These are phyloP conservation scores for Homalodisca vitripennis DNA, from an alignment of 1,140 invertebrate species.

Conservation along the genomic window DNA sequence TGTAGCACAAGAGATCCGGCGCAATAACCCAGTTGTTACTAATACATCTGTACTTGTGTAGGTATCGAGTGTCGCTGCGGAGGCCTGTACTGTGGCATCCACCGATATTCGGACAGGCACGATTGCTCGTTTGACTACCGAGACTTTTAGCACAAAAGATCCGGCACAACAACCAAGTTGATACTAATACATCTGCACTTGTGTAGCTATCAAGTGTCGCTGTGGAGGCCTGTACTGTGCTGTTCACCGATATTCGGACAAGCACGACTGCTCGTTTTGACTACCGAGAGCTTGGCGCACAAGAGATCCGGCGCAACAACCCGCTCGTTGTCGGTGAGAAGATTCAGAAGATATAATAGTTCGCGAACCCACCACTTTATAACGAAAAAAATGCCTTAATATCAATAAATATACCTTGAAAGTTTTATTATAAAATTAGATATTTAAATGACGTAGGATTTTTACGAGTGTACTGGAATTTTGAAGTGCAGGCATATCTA, in stretches of 20 bases:
- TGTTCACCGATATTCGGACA: constrained; percentile 98
- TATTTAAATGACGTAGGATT: constrained; percentile 29
- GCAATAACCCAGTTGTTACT: constrained; percentile 99
- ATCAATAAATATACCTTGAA: constrained; percentile 28
- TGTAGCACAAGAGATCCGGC: constrained; percentile 97
- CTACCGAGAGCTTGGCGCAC: constrained; percentile 97
- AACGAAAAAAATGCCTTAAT: constrained; percentile 1
- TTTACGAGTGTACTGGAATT: constrained; percentile 29
- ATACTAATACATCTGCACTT: neutral
- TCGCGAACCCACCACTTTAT: neutral
- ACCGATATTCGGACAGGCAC: too few species aligned
- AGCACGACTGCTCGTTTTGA: constrained; percentile 98
- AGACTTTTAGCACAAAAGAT: too few species aligned
- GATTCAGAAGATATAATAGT: constrained; percentile 96
- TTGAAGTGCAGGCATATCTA: constrained; percentile 3
- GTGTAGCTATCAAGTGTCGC: constrained; percentile 94
- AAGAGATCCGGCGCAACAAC: constrained; percentile 99
- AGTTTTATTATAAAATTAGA: constrained; percentile 28
- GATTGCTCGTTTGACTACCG: too few species aligned
- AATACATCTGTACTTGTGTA: too few species aligned
- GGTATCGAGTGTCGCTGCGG: too few species aligned
- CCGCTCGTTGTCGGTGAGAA: constrained; percentile 98
- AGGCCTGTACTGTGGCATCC: too few species aligned
- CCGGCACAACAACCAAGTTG: too few species aligned
- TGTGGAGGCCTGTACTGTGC: constrained; percentile 98